Base-by-base conservation (phyloP, 1,140 invertebrate genomes). In the Euura saliciscinereae region DNA sequence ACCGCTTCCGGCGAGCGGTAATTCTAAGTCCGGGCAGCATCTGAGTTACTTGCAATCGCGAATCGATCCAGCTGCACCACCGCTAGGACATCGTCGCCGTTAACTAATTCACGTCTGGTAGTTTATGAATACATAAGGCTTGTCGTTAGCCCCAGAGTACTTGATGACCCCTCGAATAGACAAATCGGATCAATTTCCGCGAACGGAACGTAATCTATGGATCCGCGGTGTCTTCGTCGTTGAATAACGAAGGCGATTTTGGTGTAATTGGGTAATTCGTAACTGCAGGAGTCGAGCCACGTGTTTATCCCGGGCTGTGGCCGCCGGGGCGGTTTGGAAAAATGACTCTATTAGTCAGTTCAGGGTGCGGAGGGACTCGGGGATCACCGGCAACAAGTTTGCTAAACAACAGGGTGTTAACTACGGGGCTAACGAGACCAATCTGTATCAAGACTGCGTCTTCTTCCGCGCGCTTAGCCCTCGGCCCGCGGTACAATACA, bases 261-360 rank as follows among this genome's bases (percentile, higher is more conserved):
- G 86, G 84, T 82, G 82, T 88, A 88, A 88, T 86, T 87, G 85
- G 82, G 84, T 86, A 87, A 88, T 87, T 83, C 81, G 86, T 85
- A 86, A 84, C 82, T 78, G 73, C 75, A 77, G 77, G 43, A 45
- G 73, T 73, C 68, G 79, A 77, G 83, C 81, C 80, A 81, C 78
- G 80, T 80, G 78, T 81, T 78, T 83, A 28, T 28, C 28, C 3
- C 10, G 51, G 79, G 76, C 74, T 67, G 71, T 59, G 28, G 74
- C 65, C 71, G 78, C 75, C 28, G 71, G 74, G 28, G 67, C 75
- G 73, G 70, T 73, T 75, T 78, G 78, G 85, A 87, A 88, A 88
- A 88, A 88, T 87, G 86, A 88, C 86, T 87, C 86, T 83, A 88
- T 88, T 87, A 87, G 81, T 80, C 68, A 75, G 70, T 80, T 73